These are phyloP conservation scores for Lacanobia wlatinum DNA, from an alignment of 2,888 invertebrate species.

Conservation along the genomic window DNA sequence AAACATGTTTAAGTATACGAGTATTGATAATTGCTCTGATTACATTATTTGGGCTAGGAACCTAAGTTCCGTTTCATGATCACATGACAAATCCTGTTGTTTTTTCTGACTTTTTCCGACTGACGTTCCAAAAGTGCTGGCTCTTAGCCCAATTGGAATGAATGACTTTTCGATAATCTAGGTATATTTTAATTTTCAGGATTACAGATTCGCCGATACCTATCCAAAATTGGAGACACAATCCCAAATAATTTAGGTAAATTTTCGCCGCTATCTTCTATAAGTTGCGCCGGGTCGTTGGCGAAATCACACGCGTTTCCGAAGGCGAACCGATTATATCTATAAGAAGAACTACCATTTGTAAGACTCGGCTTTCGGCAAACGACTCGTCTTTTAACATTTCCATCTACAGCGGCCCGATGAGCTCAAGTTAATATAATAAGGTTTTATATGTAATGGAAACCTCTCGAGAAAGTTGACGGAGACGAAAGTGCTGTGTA, in stretches of 20 bases:
- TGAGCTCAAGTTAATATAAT: conserved; percentile 40
- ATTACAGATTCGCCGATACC: not conserved
- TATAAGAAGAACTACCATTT: conserved; percentile 50
- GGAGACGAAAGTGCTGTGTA: conserved; percentile 19
- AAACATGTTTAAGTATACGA: no score
- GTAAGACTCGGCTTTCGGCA: conserved; percentile 59
- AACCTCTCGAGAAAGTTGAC: conserved; percentile 41
- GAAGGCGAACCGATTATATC: conserved; percentile 55
- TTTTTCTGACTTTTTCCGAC: no score
- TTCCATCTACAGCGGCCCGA: conserved; percentile 50
- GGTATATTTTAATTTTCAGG: no score
- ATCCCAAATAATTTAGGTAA: not conserved
- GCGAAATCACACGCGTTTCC: conserved; percentile 51
- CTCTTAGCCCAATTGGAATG: no score
- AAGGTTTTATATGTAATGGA: conserved; percentile 49
- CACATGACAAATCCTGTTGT: no score
- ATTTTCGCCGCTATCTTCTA: conserved; percentile 46
- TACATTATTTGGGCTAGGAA: no score
- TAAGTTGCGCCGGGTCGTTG: conserved; percentile 47
- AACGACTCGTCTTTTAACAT: conserved; percentile 51
- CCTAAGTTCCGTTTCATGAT: no score
- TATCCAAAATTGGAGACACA: not conserved
- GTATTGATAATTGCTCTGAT: no score
- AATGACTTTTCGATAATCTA: not conserved
- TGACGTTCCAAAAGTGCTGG: not conserved